Evolutionary conservation across 1,140 invertebrate species (phyloP), one percentile per base, ranked within the genome.

Genomic region (Aphelenchoides fujianensis): DNA sequence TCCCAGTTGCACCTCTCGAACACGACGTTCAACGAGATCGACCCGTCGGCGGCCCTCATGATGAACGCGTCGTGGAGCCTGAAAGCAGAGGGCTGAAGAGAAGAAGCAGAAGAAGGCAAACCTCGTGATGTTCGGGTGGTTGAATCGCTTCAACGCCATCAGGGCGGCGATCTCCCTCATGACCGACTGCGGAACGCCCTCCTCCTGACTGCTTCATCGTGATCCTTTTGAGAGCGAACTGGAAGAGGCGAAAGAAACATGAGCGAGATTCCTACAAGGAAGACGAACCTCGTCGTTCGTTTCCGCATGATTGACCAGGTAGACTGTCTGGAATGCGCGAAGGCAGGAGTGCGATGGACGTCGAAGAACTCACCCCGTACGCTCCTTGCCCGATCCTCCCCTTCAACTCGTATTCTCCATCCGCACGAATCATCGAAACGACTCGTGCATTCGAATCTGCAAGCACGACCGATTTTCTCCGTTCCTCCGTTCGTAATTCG

Each of bases 1-100:
- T 78, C 76, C 69, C 63, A 79, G 52, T 79, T 74, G 66, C 76
- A 78, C 54, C 78, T 77, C 64, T 78, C 76, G 36, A 76, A 78
- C 3, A 78, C 48, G 27, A 78, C 66, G 48, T 77, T 72, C 48
- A 77, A 31, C 34, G 34, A 75, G 28, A 79, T 48, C 9, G 12
- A 9, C 34, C 63, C 28, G 9, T 71, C 64, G 2, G 71, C 52
- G 1, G 31, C 19, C n/a, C 55, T 48, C 12, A 31, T 36, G 35
- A 69, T 37, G 55, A 77, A 78, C 3, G 71, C 78, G 36, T 79
- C 76, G 36, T 72, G 54, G 16, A 72, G 32, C 19, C 70, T 72
- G 70, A 3, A 62, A 2, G 0, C 27, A 28, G 68, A 16, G 7
- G 30, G 9, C 19, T 7, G 12, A 64, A 30, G 16, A 67, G 16